Percentiles rank a stretch among this genome's conserved stretches.
These are phyloP conservation scores for Platyura marginata DNA, from an alignment of 1,140 invertebrate species.

Conservation along the genomic window DNA sequence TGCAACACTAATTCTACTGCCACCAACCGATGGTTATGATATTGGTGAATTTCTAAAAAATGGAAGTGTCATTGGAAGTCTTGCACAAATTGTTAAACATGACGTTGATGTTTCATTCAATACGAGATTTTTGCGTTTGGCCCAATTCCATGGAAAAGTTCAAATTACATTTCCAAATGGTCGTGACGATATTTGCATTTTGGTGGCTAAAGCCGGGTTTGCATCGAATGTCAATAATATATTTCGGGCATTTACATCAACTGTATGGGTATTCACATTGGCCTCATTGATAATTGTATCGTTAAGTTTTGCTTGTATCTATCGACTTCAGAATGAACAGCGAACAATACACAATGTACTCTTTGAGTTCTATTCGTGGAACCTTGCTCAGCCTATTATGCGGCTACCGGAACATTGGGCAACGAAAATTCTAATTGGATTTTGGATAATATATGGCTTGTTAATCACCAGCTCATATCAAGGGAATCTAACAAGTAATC, in stretches of 20 bases:
- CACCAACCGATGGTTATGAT: background rate
- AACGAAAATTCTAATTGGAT: slow-evolving; percentile 12
- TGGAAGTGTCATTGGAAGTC: background rate
- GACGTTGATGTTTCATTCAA: background rate
- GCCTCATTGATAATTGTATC: slow-evolving; percentile 9
- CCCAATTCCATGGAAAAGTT: slow-evolving; percentile 1
- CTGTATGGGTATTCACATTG: slow-evolving; percentile 12
- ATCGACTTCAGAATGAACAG: background rate
- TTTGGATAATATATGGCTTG: slow-evolving; percentile 17
- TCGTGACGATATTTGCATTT: background rate
- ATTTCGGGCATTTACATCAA: slow-evolving; percentile 13
- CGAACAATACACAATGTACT: slow-evolving; percentile 2
- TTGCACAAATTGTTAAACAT: background rate
- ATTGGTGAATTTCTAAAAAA: background rate
- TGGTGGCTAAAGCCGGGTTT: slow-evolving; percentile 12
- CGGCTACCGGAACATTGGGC: slow-evolving; percentile 5
- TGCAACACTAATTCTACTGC: background rate
- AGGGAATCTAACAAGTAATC: slow-evolving; percentile 18
- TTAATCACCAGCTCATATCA: slow-evolving; percentile 15
- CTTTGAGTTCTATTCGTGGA: slow-evolving; percentile 12
- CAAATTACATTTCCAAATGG: background rate
- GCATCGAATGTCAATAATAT: slow-evolving; percentile 17
- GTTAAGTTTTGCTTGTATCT: background rate
- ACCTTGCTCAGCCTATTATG: slow-evolving; percentile 10
- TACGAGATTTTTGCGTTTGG: background rate